Evolutionary conservation across 1,140 invertebrate species (phyloP), one percentile per base, ranked within the genome.

Genomic region (Asbolus verrucosus): DNA sequence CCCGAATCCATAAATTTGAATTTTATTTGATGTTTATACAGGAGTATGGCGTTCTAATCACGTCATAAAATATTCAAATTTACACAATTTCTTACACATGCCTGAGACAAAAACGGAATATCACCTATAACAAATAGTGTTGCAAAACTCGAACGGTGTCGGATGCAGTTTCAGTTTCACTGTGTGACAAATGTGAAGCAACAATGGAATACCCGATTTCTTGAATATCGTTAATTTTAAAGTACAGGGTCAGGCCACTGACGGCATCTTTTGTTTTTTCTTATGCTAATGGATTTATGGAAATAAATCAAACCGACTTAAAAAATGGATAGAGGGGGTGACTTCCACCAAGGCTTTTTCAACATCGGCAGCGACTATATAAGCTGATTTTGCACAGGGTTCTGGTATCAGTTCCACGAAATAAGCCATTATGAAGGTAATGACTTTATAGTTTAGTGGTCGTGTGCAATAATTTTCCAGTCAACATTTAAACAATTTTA

Each of bases 211-310:
- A 54, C 46, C 21, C 46, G 46, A 54, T 54, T 54, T 54, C 46
- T 54, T 54, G 46, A 36, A 36, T 36, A n/a, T 36, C 11, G 33
- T 36, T 54, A 24, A 9, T 54, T 54, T 11, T 27, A 54, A 54
- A 54, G 46, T 54, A 54, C 46, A 54, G 46, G 46, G 46, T 54
- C 46, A 54, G 46, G 21, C 46, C 19, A 54, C 46, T 21, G 46
- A 54, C 46, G 46, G 27, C 46, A 54, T 46, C 24, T 54, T 54
- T 54, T 54, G 46, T 54, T 18, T 54, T 54, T 54, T 54, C 27
- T 54, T 54, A 54, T 54, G 46, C 27, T 24, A 54, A 54, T 54
- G 46, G 46, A 54, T 54, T 54, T 54, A 54, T 54, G 46, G 46
- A 54, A 54, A 54, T 54, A 54, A n/a, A 54, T 54, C 19, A 54